phyloP scores from a whole-genome alignment of 1,140 invertebrate genomes.

The Drosophila parabipectinata region DNA sequence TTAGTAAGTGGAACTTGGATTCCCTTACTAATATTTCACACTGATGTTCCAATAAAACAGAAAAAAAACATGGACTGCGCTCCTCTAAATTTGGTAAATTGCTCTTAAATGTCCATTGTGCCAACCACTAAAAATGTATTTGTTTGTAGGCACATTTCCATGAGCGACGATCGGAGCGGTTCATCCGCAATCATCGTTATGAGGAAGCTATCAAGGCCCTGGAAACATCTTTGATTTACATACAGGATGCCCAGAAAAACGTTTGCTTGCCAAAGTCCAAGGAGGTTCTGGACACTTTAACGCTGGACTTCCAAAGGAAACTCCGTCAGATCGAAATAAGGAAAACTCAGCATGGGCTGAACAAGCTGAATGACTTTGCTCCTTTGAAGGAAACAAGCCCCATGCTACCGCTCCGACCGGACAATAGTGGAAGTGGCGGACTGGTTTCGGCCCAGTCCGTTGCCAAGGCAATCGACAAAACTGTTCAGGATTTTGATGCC shows the following conservation, averaged over 20 bases:
- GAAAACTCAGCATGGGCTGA: constrained; percentile 69
- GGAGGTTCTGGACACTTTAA: constrained; percentile 69
- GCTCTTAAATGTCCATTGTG: constrained; percentile 2
- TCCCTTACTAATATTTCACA: not conserved
- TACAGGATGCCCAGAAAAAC: constrained; percentile 76
- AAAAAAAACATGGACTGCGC: constrained; percentile 71
- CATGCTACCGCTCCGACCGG: constrained; percentile 61
- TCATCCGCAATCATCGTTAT: constrained; percentile 71
- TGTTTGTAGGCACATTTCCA: constrained; percentile 73
- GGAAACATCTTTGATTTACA: constrained; percentile 71
- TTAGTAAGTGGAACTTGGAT: not conserved
- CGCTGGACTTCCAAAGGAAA: constrained; percentile 73
- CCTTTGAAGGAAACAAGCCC: constrained; percentile 64
- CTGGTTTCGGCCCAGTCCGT: constrained; percentile 67
- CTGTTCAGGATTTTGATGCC: constrained; percentile 77
- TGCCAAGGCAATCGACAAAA: constrained; percentile 79
- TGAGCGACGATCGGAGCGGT: constrained; percentile 74
- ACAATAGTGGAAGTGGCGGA: constrained; percentile 36
- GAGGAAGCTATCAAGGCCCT: constrained; percentile 78
- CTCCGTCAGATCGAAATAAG: constrained; percentile 74
- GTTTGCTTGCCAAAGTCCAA: constrained; percentile 64
- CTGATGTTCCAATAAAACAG: not conserved
- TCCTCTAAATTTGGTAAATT: constrained; percentile 78
- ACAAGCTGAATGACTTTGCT: constrained; percentile 72
- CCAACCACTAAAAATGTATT: constrained; percentile 1